A percentile compares a stretch with the other conserved stretches of the same genome.
These are phyloP conservation scores for Phymorhynchus buccinoides DNA, from an alignment of 1,140 invertebrate species.

Conservation along the genomic window DNA sequence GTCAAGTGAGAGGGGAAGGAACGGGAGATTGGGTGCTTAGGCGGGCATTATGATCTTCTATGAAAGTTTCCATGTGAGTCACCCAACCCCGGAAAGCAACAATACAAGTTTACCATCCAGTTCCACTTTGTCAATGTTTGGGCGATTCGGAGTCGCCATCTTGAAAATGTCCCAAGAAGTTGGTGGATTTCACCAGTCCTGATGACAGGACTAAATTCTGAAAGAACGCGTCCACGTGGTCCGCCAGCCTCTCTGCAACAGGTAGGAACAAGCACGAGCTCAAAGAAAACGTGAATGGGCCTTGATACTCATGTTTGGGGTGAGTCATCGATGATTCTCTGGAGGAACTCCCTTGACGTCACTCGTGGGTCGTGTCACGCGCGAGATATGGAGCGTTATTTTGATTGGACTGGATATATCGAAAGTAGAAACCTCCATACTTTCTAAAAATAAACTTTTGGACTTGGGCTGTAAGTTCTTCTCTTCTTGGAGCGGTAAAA, in stretches of 20 bases:
- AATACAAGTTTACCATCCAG: constrained; percentile 1
- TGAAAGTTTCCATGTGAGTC: not conserved
- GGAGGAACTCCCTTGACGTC: constrained; percentile 72
- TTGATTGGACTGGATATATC: constrained; percentile 3
- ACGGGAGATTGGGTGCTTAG: not conserved
- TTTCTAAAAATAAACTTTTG: too few species aligned
- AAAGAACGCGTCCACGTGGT: constrained; percentile 44
- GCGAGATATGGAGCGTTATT: not conserved
- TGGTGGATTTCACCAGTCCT: constrained; percentile 52
- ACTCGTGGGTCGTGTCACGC: constrained; percentile 40
- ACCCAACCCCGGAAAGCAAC: not conserved
- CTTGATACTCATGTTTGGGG: constrained; percentile 67
- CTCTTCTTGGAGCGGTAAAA: too few species aligned
- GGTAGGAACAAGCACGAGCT: constrained; percentile 53
- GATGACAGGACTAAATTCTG: constrained; percentile 49
- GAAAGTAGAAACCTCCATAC: not conserved
- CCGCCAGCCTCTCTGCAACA: constrained; percentile 47
- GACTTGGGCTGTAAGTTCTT: too few species aligned
- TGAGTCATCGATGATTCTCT: constrained; percentile 70
- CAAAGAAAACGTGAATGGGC: constrained; percentile 59
- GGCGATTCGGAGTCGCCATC: constrained; percentile 67
- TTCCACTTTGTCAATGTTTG: constrained; percentile 43
- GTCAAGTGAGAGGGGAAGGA: constrained; percentile 1
- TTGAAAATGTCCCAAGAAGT: constrained; percentile 65
- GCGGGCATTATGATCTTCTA: not conserved